Conservation (phyloP, 2,888 invertebrate genomes). For the Pediacus dermestoides region DNA sequence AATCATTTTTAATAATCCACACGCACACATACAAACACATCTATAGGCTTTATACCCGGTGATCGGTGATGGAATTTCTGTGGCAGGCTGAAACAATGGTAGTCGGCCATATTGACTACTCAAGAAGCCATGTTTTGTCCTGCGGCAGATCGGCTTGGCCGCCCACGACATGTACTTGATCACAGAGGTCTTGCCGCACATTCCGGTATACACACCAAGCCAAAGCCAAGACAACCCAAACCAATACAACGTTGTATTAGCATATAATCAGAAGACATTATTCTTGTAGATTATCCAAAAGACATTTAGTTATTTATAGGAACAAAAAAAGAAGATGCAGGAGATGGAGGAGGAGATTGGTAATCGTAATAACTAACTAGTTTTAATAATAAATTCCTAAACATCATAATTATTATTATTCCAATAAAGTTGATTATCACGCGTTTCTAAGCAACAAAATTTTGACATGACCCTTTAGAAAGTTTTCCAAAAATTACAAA, state of each 20-base stretch:
- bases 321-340: too few species aligned
- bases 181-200: constrained; percentile 37
- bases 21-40: too few species aligned
- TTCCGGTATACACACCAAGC: constrained; percentile 25
- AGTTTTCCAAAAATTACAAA: constrained; percentile 16
- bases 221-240: not conserved
- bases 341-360: too few species aligned
- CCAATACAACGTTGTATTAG: constrained; percentile 2
- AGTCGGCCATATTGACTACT: constrained; percentile 50
- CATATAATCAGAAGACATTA: constrained; percentile 5
- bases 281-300: constrained; percentile 5
- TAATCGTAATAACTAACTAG: too few species aligned
- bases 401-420: too few species aligned
- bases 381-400: too few species aligned
- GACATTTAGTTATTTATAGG: too few species aligned
- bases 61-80: constrained; percentile 1
- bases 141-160: constrained; percentile 43
- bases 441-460: too few species aligned
- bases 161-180: constrained; percentile 46
- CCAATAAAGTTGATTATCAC: too few species aligned
- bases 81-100: constrained; percentile 38
- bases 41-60: too few species aligned
- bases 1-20: too few species aligned
- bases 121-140: constrained; percentile 51
- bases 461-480: too few species aligned